Percentiles rank a stretch among this genome's conserved stretches.
phyloP scores from a whole-genome alignment of 2,113 vertebrate genomes.

The Meriones unguiculatus region DNA sequence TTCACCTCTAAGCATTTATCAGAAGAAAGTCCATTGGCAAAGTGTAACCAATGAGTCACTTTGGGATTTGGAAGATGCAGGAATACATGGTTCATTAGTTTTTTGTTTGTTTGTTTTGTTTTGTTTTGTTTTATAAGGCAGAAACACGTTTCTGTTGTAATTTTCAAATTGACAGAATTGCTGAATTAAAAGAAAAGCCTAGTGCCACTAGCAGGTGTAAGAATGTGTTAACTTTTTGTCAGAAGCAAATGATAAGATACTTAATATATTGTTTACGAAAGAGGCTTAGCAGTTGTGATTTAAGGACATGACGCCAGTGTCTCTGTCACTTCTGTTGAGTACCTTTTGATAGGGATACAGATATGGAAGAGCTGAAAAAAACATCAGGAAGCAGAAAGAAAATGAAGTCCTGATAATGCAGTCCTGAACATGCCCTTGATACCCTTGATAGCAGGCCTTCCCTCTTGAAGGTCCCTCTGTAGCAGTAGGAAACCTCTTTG shows the following conservation, averaged over 20 bases:
- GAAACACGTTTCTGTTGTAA: background rate
- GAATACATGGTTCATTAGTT: background rate
- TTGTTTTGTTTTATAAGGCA: background rate
- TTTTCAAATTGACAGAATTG: background rate
- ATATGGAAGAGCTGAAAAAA: background rate
- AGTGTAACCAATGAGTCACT: background rate
- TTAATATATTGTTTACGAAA: background rate
- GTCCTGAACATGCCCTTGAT: background rate
- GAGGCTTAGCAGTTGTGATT: background rate
- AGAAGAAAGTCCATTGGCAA: background rate
- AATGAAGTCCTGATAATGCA: background rate
- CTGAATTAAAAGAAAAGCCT: background rate
- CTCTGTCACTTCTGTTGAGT: background rate
- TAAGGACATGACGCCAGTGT: background rate
- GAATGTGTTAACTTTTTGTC: background rate
- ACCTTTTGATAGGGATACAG: background rate
- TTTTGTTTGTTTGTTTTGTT: background rate
- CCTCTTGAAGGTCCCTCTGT: background rate
- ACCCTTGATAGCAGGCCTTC: background rate
- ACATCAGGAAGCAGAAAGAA: background rate
- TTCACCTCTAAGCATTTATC: background rate
- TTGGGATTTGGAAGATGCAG: background rate
- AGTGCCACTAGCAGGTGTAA: background rate
- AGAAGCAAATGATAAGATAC: background rate
- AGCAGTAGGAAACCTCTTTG: background rate